Percentiles rank a stretch among this genome's conserved stretches.
These are phyloP conservation scores for Caenorhabditis sp. DNA, from an alignment of 2,888 invertebrate genomes.

Conservation along the genomic window DNA sequence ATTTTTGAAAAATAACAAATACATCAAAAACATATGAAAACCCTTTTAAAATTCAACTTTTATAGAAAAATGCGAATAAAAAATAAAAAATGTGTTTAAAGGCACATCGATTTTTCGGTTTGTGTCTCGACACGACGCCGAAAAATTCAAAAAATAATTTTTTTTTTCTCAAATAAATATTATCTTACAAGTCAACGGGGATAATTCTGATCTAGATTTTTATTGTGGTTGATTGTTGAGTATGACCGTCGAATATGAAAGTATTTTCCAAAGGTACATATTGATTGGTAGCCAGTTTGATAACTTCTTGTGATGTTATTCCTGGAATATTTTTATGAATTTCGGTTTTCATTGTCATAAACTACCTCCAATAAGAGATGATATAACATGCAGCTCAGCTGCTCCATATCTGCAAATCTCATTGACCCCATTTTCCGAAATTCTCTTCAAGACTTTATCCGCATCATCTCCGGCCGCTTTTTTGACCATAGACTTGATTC, in stretches of 20 bases:
- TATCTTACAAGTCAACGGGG: too few relatives aligned
- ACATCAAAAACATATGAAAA: neutral
- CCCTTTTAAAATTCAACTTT: neutral
- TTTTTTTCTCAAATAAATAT: too few relatives aligned
- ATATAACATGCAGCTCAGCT: slow-evolving; percentile 87
- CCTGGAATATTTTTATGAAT: slow-evolving; percentile 74
- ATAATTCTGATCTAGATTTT: slow-evolving; percentile 15
- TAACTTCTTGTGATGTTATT: slow-evolving; percentile 86
- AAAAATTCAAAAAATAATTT: neutral
- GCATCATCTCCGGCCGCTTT: neutral
- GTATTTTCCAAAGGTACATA: slow-evolving; percentile 95
- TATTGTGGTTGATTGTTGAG: slow-evolving; percentile 40
- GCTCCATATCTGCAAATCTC: slow-evolving; percentile 52
- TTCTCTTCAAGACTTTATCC: neutral
- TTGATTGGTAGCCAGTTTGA: slow-evolving; percentile 92
- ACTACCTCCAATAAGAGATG: slow-evolving; percentile 82
- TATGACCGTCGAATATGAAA: slow-evolving; percentile 85
- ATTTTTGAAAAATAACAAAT: neutral
- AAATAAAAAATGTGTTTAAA: slow-evolving; percentile 5
- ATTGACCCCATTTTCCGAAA: slow-evolving; percentile 19
- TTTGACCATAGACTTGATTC: slow-evolving; percentile 43
- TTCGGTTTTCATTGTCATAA: neutral
- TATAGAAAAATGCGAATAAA: slow-evolving; percentile 5
- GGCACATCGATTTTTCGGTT: slow-evolving; percentile 2
- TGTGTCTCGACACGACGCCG: slow-evolving; percentile 21